Percentiles rank a stretch among this genome's conserved stretches.
phyloP scores from a whole-genome alignment of 2,888 invertebrate genomes.

The Brachypterus glaber region DNA sequence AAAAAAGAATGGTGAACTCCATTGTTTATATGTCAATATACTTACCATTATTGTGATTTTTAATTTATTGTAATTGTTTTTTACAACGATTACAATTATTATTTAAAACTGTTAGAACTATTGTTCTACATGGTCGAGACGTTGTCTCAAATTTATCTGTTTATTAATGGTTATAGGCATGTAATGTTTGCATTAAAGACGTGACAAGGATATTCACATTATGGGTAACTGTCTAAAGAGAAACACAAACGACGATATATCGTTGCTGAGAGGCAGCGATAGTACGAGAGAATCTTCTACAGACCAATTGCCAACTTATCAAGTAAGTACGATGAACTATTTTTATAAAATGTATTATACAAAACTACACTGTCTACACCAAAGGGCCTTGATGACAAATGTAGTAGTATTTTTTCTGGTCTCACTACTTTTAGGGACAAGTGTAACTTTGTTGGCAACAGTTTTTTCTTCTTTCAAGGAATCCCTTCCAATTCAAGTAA shows the following conservation, averaged over 20 bases:
- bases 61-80: conserved; percentile 13
- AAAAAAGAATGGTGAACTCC: conserved; percentile 22
- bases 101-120: conserved; percentile 15
- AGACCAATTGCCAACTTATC: conserved; percentile 51
- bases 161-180: conserved; percentile 21
- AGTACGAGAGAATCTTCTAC: conserved; percentile 48
- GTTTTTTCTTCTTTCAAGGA: conserved; percentile 33
- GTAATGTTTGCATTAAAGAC: conserved; percentile 30
- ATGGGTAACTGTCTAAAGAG: conserved; percentile 69
- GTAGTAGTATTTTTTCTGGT: no score
- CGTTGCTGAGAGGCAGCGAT: conserved; percentile 50
- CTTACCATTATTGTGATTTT: conserved; percentile 19
- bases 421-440: no score
- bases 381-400: no score
- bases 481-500: conserved; percentile 42
- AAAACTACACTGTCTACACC: no score
- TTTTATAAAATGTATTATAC: not conserved
- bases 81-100: conserved; percentile 13
- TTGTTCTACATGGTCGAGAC: conserved; percentile 19
- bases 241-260: conserved; percentile 54
- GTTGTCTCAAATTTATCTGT: no score
- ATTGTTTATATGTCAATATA: conserved; percentile 24
- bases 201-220: conserved; percentile 31
- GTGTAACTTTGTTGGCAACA: no score
- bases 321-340: conserved; percentile 34